A percentile compares a stretch with the other conserved stretches of the same genome.
These are phyloP conservation scores for Homarus americanus DNA, from an alignment of 1,140 invertebrate species.

Conservation along the genomic window DNA sequence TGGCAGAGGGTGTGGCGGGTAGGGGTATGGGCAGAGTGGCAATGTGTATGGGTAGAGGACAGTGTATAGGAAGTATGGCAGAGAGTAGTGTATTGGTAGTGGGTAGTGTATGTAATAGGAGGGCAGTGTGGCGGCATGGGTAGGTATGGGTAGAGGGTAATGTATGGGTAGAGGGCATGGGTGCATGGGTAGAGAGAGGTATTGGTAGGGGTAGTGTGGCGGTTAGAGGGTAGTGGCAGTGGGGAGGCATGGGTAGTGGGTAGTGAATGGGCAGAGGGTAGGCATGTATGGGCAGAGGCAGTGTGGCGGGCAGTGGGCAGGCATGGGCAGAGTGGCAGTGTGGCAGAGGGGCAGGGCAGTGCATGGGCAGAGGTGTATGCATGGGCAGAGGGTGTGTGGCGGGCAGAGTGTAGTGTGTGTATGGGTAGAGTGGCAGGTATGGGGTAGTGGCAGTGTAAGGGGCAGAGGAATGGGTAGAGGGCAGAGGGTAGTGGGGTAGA, in stretches of 20 bases:
- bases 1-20: neutral
- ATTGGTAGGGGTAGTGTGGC: neutral
- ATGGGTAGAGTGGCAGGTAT: neutral
- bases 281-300: too few relatives aligned
- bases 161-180: neutral
- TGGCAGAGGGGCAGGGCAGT: too few relatives aligned
- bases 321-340: too few relatives aligned
- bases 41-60: neutral
- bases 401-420: neutral
- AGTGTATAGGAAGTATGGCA: neutral
- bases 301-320: too few relatives aligned
- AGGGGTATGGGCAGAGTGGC: neutral
- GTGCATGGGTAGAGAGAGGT: neutral
- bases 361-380: too few relatives aligned
- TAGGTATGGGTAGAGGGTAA: too few relatives aligned
- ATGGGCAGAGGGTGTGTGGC: too few relatives aligned
- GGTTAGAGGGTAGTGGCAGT: conserved; percentile 2
- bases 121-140: too few relatives aligned
- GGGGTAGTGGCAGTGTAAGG: neutral
- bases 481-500: too few relatives aligned
- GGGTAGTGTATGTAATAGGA: neutral
- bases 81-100: neutral
- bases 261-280: neutral
- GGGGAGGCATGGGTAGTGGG: neutral
- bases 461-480: too few relatives aligned